A percentile compares a stretch with the other conserved stretches of the same genome.
These are phyloP conservation scores for Argopecten irradians DNA, from an alignment of 1,140 invertebrate species.

Conservation along the genomic window DNA sequence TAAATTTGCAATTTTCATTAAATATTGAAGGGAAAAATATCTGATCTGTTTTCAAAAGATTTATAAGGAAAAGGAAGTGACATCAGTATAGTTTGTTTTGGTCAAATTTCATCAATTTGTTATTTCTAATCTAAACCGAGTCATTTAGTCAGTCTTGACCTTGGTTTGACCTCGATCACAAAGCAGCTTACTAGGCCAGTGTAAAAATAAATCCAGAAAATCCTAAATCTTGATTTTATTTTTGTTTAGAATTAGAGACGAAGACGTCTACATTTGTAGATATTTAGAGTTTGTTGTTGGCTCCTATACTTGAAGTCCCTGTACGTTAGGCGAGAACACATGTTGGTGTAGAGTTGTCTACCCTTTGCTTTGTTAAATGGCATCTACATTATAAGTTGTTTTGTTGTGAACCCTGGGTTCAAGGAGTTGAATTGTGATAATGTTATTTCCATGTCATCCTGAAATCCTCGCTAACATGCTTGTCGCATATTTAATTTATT, in stretches of 20 bases:
- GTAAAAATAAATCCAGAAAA: background rate
- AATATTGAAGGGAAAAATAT: no score
- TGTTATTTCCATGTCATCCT: background rate
- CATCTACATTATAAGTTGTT: constrained; percentile 15
- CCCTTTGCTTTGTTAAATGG: constrained; percentile 2
- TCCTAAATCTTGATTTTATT: background rate
- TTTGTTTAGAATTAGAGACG: background rate
- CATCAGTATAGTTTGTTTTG: background rate
- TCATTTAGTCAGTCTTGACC: background rate
- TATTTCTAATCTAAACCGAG: background rate
- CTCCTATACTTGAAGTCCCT: background rate
- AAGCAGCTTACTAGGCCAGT: background rate
- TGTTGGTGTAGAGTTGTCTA: constrained; percentile 1
- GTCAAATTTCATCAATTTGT: background rate
- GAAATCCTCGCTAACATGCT: constrained; percentile 7
- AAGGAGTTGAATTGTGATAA: background rate
- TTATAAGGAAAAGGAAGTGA: background rate
- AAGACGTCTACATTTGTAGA: background rate
- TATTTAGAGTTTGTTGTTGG: background rate
- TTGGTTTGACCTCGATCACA: background rate
- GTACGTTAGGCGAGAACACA: background rate
- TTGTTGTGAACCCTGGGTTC: constrained; percentile 13
- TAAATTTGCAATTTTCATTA: no score
- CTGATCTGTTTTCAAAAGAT: no score
- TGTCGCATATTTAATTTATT: constrained; percentile 1